Conservation (phyloP, 2,797 vertebrate genomes). For the Galagoides demidoff region DNA sequence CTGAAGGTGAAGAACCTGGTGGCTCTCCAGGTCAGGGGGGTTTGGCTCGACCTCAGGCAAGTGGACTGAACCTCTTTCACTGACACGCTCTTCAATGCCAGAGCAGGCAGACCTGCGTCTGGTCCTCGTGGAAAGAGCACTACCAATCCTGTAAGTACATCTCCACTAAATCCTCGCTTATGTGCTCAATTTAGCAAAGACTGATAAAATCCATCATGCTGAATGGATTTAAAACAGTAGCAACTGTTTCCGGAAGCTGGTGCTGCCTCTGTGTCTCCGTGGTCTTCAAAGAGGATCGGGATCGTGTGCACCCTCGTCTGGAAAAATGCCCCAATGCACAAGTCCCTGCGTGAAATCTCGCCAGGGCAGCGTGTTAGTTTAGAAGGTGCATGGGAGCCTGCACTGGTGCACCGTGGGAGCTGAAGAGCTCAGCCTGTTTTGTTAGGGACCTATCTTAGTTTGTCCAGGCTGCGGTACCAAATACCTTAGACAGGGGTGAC, state of each 20-base stretch:
- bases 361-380: rapidly evolving
- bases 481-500: not conserved
- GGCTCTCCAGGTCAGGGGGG: not conserved
- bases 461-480: not conserved
- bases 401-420: rapidly evolving
- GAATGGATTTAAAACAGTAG: constrained; percentile 31
- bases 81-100: not conserved
- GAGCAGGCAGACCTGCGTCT: not conserved
- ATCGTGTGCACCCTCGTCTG: rapidly evolving
- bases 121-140: not conserved
- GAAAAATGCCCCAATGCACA: rapidly evolving
- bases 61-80: not conserved
- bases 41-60: not conserved
- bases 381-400: rapidly evolving
- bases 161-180: constrained; percentile 51
- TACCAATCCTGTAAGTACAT: not conserved
- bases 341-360: rapidly evolving
- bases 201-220: constrained; percentile 40
- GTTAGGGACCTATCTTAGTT: not conserved
- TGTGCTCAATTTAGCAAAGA: constrained; percentile 56
- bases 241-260: constrained; percentile 10
- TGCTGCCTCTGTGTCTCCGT: not conserved
- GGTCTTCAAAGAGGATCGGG: not conserved
- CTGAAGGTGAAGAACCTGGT: not conserved
- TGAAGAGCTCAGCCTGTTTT: rapidly evolving